Evolutionary conservation across 2,888 invertebrate genomes (phyloP).

Genomic region (Ectemnius cavifrons): DNA sequence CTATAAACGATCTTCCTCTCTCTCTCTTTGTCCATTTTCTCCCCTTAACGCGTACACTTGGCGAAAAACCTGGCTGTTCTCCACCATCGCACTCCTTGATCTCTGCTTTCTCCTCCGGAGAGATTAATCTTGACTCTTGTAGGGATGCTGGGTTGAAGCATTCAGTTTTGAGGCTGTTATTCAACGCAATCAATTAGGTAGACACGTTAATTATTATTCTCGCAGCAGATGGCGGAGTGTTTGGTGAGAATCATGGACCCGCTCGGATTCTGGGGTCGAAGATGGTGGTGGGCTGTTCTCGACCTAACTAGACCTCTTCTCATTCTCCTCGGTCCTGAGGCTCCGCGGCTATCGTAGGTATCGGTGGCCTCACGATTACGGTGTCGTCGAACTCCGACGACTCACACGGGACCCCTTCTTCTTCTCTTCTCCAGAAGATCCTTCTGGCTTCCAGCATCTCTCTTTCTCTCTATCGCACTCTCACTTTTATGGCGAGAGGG

Average conservation of each 20-base stretch:
- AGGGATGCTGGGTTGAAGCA: no score
- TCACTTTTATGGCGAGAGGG: constrained; percentile 22
- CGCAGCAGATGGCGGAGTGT: constrained; percentile 14
- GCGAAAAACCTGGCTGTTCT: constrained; percentile 34
- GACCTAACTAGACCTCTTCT: constrained; percentile 5
- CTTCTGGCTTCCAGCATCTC: no score
- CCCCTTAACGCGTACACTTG: constrained; percentile 13
- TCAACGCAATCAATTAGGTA: constrained; percentile 19
- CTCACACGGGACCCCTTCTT: constrained; percentile 23
- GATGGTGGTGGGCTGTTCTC: background rate
- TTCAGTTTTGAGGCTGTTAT: no score
- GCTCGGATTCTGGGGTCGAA: constrained; percentile 7
- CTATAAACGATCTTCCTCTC: constrained; percentile 10
- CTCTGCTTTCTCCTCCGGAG: background rate
- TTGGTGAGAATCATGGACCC: constrained; percentile 8
- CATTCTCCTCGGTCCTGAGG: constrained; percentile 36
- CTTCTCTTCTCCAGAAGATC: no score
- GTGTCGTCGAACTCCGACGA: constrained; percentile 49
- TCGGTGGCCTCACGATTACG: constrained; percentile 36
- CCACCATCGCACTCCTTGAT: constrained; percentile 20
- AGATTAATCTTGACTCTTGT: no score
- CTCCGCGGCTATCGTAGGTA: background rate
- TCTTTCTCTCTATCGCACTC: no score
- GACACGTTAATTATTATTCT: constrained; percentile 38
- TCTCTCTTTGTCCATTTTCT: no score